Evolutionary conservation across 2,113 vertebrate species (phyloP).

Genomic region (Chitala chitala): DNA sequence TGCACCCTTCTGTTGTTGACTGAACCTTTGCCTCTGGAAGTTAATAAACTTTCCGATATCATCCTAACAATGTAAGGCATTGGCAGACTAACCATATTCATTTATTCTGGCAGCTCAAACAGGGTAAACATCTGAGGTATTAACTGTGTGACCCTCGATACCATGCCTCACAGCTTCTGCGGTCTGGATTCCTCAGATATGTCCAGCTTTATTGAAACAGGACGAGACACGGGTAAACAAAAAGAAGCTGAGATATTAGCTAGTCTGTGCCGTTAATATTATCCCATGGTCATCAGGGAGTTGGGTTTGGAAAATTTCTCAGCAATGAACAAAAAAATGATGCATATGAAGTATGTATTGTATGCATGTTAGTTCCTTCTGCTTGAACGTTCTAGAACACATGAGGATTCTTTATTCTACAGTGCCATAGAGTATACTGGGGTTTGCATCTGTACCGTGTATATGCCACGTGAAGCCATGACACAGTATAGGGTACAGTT

Average conservation of each 20-base stretch:
- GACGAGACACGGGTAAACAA: neutral
- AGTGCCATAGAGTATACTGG: too few species aligned
- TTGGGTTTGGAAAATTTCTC: neutral
- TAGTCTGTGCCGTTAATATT: neutral
- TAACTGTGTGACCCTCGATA: neutral
- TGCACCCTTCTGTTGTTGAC: neutral
- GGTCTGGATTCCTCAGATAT: neutral
- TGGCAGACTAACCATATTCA: neutral
- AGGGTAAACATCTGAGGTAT: neutral
- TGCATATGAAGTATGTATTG: too few species aligned
- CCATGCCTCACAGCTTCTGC: neutral
- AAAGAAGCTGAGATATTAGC: neutral
- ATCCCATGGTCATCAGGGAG: neutral
- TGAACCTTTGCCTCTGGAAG: constrained; percentile 3
- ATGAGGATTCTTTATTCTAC: too few species aligned
- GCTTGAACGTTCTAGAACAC: too few species aligned
- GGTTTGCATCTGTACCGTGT: too few species aligned
- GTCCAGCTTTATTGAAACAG: neutral
- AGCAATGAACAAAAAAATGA: too few species aligned
- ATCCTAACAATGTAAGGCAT: neutral
- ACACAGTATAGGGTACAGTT: too few species aligned
- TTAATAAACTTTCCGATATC: constrained; percentile 5
- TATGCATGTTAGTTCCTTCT: too few species aligned
- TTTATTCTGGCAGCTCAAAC: constrained; percentile 3
- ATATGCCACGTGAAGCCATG: too few species aligned